Percentiles rank a stretch among this genome's conserved stretches.
These are phyloP conservation scores for Eolophus roseicapilla DNA, from an alignment of 2,113 vertebrate species.

Conservation along the genomic window DNA sequence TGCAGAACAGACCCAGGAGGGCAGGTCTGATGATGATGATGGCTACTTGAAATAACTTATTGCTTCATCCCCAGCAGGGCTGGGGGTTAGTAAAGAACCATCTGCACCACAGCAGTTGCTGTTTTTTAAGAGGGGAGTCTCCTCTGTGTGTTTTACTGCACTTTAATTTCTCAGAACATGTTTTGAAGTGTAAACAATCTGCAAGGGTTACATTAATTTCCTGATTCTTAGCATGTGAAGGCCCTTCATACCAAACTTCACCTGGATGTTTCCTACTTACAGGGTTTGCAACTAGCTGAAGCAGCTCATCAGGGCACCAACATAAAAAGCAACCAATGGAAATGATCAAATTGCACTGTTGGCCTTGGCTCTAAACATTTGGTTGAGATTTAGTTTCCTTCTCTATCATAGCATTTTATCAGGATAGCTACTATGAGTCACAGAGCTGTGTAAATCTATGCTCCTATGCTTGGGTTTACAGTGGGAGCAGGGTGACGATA, in stretches of 20 bases:
- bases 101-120: rapidly evolving
- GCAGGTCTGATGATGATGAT: background rate
- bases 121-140: rapidly evolving
- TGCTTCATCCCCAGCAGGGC: background rate
- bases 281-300: background rate
- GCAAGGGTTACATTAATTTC: background rate
- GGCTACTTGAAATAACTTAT: background rate
- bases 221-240: background rate
- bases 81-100: background rate
- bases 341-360: rapidly evolving
- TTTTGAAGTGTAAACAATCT: background rate
- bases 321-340: rapidly evolving
- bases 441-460: background rate
- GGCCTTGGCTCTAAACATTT: background rate
- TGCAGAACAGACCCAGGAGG: background rate
- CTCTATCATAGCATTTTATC: background rate
- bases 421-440: background rate
- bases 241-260: background rate
- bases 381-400: background rate
- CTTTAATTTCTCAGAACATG: background rate
- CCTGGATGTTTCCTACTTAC: too few relatives aligned
- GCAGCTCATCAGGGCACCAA: rapidly evolving
- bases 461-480: rapidly evolving
- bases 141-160: background rate
- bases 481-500: background rate